A percentile compares a stretch with the other conserved stretches of the same genome.
Conservation (phyloP, 1,140 invertebrate species). For the Belonocnema kinseyi region DNA sequence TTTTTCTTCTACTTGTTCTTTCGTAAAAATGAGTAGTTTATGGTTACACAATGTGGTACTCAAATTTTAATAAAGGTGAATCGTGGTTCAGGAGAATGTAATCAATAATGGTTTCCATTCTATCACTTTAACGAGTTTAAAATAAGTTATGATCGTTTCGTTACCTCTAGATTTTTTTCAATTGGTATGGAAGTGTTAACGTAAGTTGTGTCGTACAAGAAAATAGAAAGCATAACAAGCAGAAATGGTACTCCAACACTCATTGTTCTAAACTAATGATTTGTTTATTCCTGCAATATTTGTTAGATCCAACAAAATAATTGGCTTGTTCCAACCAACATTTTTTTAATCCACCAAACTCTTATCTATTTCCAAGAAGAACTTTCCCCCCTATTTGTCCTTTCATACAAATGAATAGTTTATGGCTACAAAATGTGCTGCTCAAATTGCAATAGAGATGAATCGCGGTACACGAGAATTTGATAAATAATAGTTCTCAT, state of each 20-base stretch:
- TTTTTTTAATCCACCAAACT: no score
- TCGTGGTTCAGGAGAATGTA: not conserved
- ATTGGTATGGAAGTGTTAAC: not conserved
- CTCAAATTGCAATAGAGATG: not conserved
- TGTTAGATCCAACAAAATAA: no score
- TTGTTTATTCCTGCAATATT: no score
- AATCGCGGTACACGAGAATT: not conserved
- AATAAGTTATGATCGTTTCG: slow-evolving; percentile 2
- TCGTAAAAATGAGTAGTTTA: no score
- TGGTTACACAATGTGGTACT: no score
- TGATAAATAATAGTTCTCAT: not conserved
- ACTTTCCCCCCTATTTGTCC: not conserved
- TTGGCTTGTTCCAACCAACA: no score
- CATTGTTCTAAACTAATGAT: not conserved
- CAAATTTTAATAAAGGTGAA: no score
- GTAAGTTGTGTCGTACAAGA: no score
- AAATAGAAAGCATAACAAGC: no score
- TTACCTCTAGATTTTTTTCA: not conserved
- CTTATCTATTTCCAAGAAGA: not conserved
- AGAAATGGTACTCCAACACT: not conserved
- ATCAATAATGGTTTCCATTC: not conserved
- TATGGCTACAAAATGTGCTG: not conserved
- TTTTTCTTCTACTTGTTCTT: no score
- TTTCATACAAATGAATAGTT: not conserved
- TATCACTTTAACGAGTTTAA: not conserved